Base-by-base conservation (phyloP, 2,888 invertebrate genomes). In the Stenoptilia bipunctidactyla region DNA sequence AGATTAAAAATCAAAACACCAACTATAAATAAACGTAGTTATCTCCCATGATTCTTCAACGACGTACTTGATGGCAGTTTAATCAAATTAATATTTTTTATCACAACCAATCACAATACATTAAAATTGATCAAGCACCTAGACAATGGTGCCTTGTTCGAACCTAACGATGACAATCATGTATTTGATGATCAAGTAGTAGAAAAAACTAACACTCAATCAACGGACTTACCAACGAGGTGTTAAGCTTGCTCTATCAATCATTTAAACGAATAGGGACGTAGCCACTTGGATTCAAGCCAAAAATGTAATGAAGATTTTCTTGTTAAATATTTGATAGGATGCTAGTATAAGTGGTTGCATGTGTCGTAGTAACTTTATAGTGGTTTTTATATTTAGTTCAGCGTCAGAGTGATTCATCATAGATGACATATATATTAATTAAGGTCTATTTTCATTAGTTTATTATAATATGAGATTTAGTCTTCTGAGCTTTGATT, bases 171-270 rank as follows among this genome's bases (percentile, higher is more conserved):
- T 67, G 67, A 72, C 30, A 30, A 30, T 30, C 9, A 30, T 30
- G n/a, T 30, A 30, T 30, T 30, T 8, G 3, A 30, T 30, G 30
- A 30, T 30, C 30, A 30, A 30, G 12, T 30, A 74, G 56, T 70
- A 74, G 72, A 77, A 77, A 77, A 30, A 30, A 30, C 12, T 4
- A 30, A 12, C 30, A 30, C 30, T 30, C 30, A 10, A 30, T 30
- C 30, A 30, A 30, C 20, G n/a, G 12, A 30, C 6, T 57, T 64
- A 62, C 63, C 67, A 71, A 61, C 66, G 71, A 77, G 77, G 79
- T 79, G 79, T 73, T 75, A 72, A 72, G 65, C 69, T 65, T 65
- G 61, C 62, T 61, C 75, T 64, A 83, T 82, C 79, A 79, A 82
- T 83, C 82, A 83, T 64, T 48, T 52, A 44, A 51, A 53, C 49